Conservation (phyloP, 2,113 vertebrate genomes). For the Chelonoidis abingdonii region DNA sequence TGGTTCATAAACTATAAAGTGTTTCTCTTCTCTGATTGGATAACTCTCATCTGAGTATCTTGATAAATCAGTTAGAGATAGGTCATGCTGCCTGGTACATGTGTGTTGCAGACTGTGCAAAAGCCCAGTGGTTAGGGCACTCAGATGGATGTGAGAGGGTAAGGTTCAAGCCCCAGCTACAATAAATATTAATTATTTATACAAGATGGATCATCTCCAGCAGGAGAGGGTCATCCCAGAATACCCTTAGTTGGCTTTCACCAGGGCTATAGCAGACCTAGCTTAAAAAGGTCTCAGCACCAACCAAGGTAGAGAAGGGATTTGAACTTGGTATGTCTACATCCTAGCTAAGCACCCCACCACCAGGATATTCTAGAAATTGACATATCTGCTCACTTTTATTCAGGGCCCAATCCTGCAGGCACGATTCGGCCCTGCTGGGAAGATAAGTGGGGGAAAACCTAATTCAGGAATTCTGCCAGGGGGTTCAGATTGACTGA, state of each 20-base stretch:
- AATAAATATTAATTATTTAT: neutral
- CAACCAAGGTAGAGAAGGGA: neutral
- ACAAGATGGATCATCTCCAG: neutral
- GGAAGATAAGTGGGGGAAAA: neutral
- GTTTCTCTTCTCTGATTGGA: neutral
- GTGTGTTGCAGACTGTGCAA: neutral
- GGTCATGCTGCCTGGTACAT: neutral
- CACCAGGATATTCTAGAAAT: neutral
- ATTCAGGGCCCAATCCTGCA: neutral
- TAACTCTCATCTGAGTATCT: neutral
- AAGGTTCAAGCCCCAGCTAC: neutral
- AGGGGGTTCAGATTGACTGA: neutral
- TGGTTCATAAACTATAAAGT: neutral
- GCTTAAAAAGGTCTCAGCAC: neutral
- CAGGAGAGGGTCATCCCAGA: neutral
- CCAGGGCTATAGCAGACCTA: neutral
- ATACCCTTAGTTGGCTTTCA: neutral
- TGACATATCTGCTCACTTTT: neutral
- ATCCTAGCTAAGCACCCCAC: neutral
- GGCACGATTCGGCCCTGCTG: neutral
- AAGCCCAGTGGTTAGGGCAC: neutral
- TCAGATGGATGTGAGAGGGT: neutral
- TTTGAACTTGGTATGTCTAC: neutral
- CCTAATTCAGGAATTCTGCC: neutral
- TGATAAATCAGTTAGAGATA: neutral